Evolutionary conservation across 2,888 invertebrate genomes (phyloP).

Genomic region (Apoda limacodes): DNA sequence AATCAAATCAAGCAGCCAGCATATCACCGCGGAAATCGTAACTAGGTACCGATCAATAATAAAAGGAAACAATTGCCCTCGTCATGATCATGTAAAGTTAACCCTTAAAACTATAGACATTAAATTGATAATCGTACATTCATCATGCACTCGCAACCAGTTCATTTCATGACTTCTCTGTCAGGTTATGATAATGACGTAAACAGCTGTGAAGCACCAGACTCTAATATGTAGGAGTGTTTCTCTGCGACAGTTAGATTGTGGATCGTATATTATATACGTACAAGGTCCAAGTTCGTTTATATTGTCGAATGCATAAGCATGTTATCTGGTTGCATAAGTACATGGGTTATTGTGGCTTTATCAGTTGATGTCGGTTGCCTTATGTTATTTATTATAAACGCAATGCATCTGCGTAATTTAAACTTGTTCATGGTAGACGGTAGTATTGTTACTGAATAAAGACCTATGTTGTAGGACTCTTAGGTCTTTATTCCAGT

Average conservation of each 20-base stretch:
- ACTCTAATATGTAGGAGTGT: conserved; percentile 10
- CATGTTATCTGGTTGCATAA: conserved; percentile 56
- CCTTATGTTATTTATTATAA: no score
- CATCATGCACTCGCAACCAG: conserved; percentile 23
- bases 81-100: conserved; percentile 19
- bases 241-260: no score
- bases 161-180: conserved; percentile 31
- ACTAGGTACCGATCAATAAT: no score
- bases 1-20: not conserved
- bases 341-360: conserved; percentile 39
- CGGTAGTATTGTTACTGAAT: no score
- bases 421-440: no score
- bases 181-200: conserved; percentile 46
- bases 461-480: no score
- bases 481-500: no score
- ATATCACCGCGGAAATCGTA: no score
- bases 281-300: no score
- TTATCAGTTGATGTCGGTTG: conserved; percentile 11
- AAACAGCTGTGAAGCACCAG: conserved; percentile 40
- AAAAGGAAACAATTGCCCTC: conserved; percentile 13
- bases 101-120: conserved; percentile 21
- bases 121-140: conserved; percentile 27
- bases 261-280: no score
- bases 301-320: conserved; percentile 41
- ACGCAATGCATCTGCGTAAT: no score